A percentile compares a stretch with the other conserved stretches of the same genome.
These are phyloP conservation scores for Heteractis magnifica DNA, from an alignment of 92 coral and sea anemone species.

Conservation along the genomic window DNA sequence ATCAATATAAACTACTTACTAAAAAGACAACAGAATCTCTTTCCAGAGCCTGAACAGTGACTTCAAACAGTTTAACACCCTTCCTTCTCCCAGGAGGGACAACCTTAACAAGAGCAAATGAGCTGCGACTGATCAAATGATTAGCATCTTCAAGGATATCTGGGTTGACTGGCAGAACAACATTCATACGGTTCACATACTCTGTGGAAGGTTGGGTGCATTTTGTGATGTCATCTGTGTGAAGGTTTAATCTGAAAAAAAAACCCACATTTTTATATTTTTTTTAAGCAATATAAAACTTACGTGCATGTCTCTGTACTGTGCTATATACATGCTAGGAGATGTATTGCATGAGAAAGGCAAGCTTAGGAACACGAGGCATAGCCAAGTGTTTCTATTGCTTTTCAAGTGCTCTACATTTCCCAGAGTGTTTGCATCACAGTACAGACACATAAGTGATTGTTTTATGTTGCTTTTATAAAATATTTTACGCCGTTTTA, in stretches of 20 bases:
- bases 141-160: slow-evolving; percentile 77
- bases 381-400: too few relatives aligned
- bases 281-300: neutral
- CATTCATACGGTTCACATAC: slow-evolving; percentile 41
- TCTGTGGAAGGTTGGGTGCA: slow-evolving; percentile 51
- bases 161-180: slow-evolving; percentile 70
- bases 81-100: slow-evolving; percentile 40
- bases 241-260: slow-evolving; percentile 72
- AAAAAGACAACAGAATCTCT: slow-evolving; percentile 60
- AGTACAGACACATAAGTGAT: too few relatives aligned
- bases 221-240: slow-evolving; percentile 59
- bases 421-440: too few relatives aligned
- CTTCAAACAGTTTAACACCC: slow-evolving; percentile 64
- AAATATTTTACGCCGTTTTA: too few relatives aligned
- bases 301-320: too few relatives aligned
- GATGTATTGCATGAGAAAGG: too few relatives aligned
- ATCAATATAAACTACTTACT: slow-evolving; percentile 18
- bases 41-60: slow-evolving; percentile 68
- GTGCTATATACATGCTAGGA: too few relatives aligned
- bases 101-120: slow-evolving; percentile 65
- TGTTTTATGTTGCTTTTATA: too few relatives aligned
- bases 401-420: too few relatives aligned
- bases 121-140: slow-evolving; percentile 71
- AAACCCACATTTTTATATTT: too few relatives aligned
- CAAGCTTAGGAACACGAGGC: too few relatives aligned